phyloP scores from a whole-genome alignment of 2,888 invertebrate genomes.

The Apotomis betuletana region DNA sequence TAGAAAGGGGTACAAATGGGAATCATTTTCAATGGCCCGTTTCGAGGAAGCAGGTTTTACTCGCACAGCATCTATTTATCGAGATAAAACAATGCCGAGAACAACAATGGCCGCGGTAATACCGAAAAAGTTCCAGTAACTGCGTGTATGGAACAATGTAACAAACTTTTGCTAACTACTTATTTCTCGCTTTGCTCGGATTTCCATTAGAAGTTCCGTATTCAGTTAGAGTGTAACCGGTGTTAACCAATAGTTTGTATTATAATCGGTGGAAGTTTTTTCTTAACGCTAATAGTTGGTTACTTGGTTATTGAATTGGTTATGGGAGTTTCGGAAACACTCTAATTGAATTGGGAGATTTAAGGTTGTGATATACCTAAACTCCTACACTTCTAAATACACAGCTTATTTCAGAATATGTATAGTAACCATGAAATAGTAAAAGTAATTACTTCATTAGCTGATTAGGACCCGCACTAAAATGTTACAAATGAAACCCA shows the following conservation, averaged over 20 bases:
- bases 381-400: no score
- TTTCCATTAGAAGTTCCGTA: conserved; percentile 34
- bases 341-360: background rate
- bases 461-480: no score
- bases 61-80: background rate
- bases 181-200: conserved; percentile 31
- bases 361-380: no score
- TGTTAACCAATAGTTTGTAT: conserved; percentile 29
- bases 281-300: conserved; percentile 22
- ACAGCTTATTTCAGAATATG: no score
- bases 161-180: conserved; percentile 28
- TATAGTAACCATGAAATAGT: no score
- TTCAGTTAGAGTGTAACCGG: conserved; percentile 33
- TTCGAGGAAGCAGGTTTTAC: background rate
- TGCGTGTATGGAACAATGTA: conserved; percentile 34
- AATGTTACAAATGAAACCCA: no score
- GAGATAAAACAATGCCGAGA: background rate
- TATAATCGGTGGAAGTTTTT: conserved; percentile 34
- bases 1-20: background rate
- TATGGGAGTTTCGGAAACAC: conserved; percentile 9
- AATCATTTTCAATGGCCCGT: background rate
- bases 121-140: conserved; percentile 16
- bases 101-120: conserved; percentile 7
- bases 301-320: conserved; percentile 3
- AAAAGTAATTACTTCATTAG: no score